Base-by-base conservation (phyloP, 2,113 vertebrate species). In the Columbina picui region DNA sequence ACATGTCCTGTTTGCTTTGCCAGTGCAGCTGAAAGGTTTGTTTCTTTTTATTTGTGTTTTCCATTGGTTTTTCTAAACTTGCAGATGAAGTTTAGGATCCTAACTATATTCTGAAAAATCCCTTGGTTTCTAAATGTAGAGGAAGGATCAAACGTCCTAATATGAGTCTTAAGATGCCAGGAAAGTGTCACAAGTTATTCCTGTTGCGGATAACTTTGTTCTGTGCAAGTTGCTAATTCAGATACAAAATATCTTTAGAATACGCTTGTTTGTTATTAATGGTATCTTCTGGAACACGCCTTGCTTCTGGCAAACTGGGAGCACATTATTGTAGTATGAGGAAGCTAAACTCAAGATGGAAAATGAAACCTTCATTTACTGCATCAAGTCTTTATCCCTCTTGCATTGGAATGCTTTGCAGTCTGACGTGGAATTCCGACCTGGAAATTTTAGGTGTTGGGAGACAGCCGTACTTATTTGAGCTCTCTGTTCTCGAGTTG, bases 1-100 rank as follows among this genome's bases (percentile, higher is more conserved):
- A 97, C 98, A 0, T 99, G 99, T 88, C 99, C 99, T 0, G 99
- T 99, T 95, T 99, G 99, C 97, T 99, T 99, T 90, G 99, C 99
- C 80, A 99, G 99, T 65, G 99, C 99, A 63, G 99, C 99, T 52
- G 99, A 99, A 96, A 99, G 99, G 99, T 99, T 95, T 64, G 96
- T 14, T 69, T 38, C 57, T 89, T 76, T 45, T 80, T 47, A 23
- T 56, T 84, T 89, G 39, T 14, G 3, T 88, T 90, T 94, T 57
- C 74, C 6, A 2, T 8, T 12, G 83, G 55, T 43, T 87, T 39
- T 77, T 80, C 68, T 78, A 47, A 83, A 67, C 45, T 52, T 86
- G 56, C 34, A 84, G 38, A n/a, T 70, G 50, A 83, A 74, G 23
- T 39, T 77, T 32, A 74, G 14, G 43, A 60, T 78, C 65, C 6